Base-by-base conservation (phyloP, 2,888 invertebrate species). In the Heterodera filipjevi region DNA sequence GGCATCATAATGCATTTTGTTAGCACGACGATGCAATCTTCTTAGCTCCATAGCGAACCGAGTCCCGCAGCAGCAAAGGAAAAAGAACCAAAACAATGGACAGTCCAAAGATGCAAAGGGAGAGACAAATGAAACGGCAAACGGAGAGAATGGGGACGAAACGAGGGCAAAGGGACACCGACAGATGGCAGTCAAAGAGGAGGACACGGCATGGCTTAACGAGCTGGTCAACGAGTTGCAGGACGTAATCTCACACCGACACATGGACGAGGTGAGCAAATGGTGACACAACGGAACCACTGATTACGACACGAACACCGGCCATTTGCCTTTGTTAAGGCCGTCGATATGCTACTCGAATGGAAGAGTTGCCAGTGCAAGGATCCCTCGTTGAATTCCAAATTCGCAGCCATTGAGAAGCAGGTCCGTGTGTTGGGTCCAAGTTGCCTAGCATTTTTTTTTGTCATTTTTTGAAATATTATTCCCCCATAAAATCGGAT, bases 281-380 rank as follows among this genome's bases (percentile, higher is more conserved):
- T 22, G 44, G n/a, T n/a, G n/a, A n/a, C n/a, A n/a, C 14, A 33
- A n/a, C 32, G 12, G 35, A 35, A 19, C 44, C 44, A 44, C 5
- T 0, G 22, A 22, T 39, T 39, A 22, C 8, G 3, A 49, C 6
- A 16, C 19, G 46, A 14, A 49, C n/a, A n/a, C n/a, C n/a, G n/a
- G n/a, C n/a, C n/a, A n/a, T n/a, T n/a, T n/a, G n/a, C 0, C 16
- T 16, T 22, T 6, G 33, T 78, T 66, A 71, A 82, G 76, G 85
- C 88, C n/a, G 88, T 89, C 0, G 88, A 87, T n/a, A 80, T 87
- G 79, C 82, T 88, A 33, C 80, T 84, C 44, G 88, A 88, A 79
- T 87, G 87, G 86, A 87, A 89, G 76, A 82, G 84, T 32, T 84
- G 84, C 73, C 79, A 82, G 12, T 85, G 85, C 30, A 85, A 83